Conservation (phyloP, 2,113 vertebrate genomes). For the Osmerus eperlanus region DNA sequence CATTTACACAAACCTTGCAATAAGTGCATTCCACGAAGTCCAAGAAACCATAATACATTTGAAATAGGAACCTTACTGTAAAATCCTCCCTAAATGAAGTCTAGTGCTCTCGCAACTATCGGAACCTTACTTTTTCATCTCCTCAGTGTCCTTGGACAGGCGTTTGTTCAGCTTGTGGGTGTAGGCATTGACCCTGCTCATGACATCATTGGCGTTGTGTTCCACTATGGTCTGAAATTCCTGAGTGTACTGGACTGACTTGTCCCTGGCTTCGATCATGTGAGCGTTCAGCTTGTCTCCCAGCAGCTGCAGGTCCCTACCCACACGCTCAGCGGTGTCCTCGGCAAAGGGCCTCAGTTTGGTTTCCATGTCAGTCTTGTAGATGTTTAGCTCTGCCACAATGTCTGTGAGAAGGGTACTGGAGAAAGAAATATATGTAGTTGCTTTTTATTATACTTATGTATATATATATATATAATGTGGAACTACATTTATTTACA, state of each 20-base stretch:
- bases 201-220: constrained; percentile 37
- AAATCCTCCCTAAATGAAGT: not conserved
- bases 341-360: not conserved
- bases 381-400: not conserved
- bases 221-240: constrained; percentile 36
- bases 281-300: constrained; percentile 27
- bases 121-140: constrained; percentile 21
- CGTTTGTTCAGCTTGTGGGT: constrained; percentile 49
- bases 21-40: not conserved
- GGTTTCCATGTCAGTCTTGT: constrained; percentile 6
- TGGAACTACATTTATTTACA: no score
- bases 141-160: constrained; percentile 41
- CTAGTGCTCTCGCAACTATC: not conserved
- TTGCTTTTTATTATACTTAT: not conserved
- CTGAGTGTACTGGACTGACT: constrained; percentile 22
- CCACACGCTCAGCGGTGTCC: constrained; percentile 19
- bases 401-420: constrained; percentile 5
- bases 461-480: no score
- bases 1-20: not conserved
- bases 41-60: not conserved
- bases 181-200: constrained; percentile 25
- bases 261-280: constrained; percentile 29
- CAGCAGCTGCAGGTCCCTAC: constrained; percentile 27
- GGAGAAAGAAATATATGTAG: not conserved
- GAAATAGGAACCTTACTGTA: not conserved